phyloP scores from a whole-genome alignment of 1,140 invertebrate genomes.

The Neomicropteryx cornuta region DNA sequence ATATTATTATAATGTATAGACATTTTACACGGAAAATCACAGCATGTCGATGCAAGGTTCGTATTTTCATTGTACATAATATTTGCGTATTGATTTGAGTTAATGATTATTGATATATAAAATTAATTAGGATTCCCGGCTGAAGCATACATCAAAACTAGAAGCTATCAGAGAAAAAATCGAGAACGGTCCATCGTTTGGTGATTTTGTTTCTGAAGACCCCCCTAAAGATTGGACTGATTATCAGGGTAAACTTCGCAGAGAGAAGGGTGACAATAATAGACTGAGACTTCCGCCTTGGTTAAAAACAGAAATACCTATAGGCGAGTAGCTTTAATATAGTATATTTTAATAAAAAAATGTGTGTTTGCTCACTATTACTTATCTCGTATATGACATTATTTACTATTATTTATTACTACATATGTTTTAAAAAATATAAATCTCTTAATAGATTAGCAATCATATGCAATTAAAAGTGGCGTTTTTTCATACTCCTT shows the following conservation, averaged over 20 bases:
- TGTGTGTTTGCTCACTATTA: background rate
- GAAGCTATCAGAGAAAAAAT: conserved; percentile 47
- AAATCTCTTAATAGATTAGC: background rate
- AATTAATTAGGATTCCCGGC: too few species aligned
- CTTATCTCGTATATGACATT: background rate
- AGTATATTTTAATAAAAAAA: background rate
- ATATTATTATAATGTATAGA: too few species aligned
- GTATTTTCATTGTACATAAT: too few species aligned
- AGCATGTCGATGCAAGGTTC: too few species aligned
- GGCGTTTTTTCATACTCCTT: too few species aligned
- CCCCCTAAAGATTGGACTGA: conserved; percentile 44
- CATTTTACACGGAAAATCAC: too few species aligned
- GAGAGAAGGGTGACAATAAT: conserved; percentile 69
- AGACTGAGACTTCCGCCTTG: conserved; percentile 88
- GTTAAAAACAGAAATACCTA: conserved; percentile 92
- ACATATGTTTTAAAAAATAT: background rate
- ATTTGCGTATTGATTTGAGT: background rate
- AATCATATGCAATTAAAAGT: background rate
- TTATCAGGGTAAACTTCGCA: conserved; percentile 74
- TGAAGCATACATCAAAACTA: conserved; percentile 31
- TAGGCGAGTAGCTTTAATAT: conserved; percentile 49
- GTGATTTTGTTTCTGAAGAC: conserved; percentile 53
- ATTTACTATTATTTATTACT: background rate
- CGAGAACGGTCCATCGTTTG: conserved; percentile 46
- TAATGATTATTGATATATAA: background rate